Base-by-base conservation (phyloP, 2,888 invertebrate species). In the Tipula vernalis region DNA sequence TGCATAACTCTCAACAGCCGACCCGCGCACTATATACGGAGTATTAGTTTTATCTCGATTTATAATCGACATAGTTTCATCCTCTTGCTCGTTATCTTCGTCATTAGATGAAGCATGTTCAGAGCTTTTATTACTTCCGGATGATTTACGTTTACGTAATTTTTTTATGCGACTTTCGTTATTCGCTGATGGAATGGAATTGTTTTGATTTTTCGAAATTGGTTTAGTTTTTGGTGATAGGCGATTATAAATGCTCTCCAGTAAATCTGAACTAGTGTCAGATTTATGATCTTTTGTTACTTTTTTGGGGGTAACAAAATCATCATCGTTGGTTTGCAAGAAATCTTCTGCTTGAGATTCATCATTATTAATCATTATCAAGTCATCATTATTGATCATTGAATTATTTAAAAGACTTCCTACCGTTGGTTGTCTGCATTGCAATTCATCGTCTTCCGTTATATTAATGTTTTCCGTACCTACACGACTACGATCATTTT, bases 221-320 rank as follows among this genome's bases (percentile, higher is more conserved):
- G 88, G 18, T 88, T 87, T 83, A 28, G 28, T 28, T 28, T 28
- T 28, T 2, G 0, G 1, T 28, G 28, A 28, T 86, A n/a, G 13
- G 12, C 51, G 18, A 51, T n/a, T 2, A 89, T 89, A 91, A 2
- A 91, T 89, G 86, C 90, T 90, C 83, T 92, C 92, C 2, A 90
- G 90, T 87, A 91, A 90, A 88, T 92, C 92, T 2, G 92, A 92
- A 89, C 94, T 94, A 89, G 90, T 87, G 90, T 92, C 89, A 88
- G 90, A n/a, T n/a, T n/a, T n/a, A n/a, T n/a, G n/a, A n/a, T n/a
- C 90, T 89, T 93, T 89, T 2, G 47, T 86, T 0, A 83, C 86
- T 39, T 85, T 57, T 44, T 39, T 28, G 10, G 83, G 36, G 3
- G 28, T 15, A 15, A 84, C 41, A 84, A 84, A 84, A 15, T n/a